Conservation (phyloP, 2,888 invertebrate species). For the Phengaris arion region DNA sequence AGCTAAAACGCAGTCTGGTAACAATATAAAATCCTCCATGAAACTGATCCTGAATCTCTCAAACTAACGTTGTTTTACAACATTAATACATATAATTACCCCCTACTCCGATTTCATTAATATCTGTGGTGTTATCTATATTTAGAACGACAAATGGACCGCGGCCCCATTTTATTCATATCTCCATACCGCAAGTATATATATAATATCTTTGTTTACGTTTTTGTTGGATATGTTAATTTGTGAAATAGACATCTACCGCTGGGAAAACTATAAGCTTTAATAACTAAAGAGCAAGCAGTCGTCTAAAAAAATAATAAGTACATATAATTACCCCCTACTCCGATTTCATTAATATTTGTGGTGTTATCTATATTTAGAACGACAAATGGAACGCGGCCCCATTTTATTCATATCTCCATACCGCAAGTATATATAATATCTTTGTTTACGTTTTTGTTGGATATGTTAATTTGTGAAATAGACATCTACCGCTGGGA, state of each 20-base stretch:
- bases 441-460: constrained; percentile 6
- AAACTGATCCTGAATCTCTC: not conserved
- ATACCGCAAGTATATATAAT: not conserved
- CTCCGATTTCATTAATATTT: constrained; percentile 14
- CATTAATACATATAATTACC: not conserved
- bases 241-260: not conserved
- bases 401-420: constrained; percentile 8
- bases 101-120: not conserved
- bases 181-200: constrained; percentile 1
- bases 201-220: not conserved
- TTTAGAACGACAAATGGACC: constrained; percentile 22
- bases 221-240: not conserved
- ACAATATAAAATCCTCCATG: not conserved
- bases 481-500: not conserved
- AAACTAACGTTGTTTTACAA: constrained; percentile 5
- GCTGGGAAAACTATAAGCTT: not conserved
- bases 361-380: constrained; percentile 20
- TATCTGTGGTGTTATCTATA: constrained; percentile 20
- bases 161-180: constrained; percentile 11
- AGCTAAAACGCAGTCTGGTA: not conserved
- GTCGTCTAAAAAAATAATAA: not conserved
- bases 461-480: not conserved
- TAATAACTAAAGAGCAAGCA: not conserved
- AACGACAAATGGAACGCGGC: constrained; percentile 21
- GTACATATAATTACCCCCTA: not conserved